A percentile compares a stretch with the other conserved stretches of the same genome.
phyloP scores from a whole-genome alignment of 1,140 invertebrate species.

The Babylonia areolata region DNA sequence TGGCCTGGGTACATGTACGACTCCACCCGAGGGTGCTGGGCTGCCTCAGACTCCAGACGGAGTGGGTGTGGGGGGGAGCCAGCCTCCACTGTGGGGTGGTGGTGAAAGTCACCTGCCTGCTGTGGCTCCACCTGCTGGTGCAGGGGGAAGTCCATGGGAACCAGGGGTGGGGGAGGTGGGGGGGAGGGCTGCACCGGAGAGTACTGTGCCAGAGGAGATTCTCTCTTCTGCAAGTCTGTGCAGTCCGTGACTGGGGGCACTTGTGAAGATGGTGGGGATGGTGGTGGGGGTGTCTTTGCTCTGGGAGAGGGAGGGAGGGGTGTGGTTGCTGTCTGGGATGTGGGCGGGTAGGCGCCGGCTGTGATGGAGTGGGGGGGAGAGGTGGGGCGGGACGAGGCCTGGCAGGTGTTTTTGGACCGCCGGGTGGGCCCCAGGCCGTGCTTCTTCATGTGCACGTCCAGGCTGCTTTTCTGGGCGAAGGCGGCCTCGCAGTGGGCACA shows the following conservation, averaged over 20 bases:
- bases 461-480: conserved; percentile 27
- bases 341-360: neutral
- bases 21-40: neutral
- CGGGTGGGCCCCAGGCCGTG: neutral
- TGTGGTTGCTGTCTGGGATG: neutral
- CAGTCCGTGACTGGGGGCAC: no score
- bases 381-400: no score
- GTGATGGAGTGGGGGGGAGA: no score
- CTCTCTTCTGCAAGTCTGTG: no score
- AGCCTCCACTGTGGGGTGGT: neutral
- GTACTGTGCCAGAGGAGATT: no score
- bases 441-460: conserved; percentile 31
- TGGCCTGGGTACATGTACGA: neutral
- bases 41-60: neutral
- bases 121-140: no score
- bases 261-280: no score
- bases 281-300: neutral
- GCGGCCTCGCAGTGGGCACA: conserved; percentile 28
- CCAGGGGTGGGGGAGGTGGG: no score
- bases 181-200: no score
- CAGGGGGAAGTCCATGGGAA: no score
- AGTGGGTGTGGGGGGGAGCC: neutral
- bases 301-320: neutral
- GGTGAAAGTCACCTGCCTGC: no score
- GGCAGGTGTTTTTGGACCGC: neutral